These are phyloP conservation scores for Agonopterix arenella DNA, from an alignment of 2,888 invertebrate species.

Conservation along the genomic window DNA sequence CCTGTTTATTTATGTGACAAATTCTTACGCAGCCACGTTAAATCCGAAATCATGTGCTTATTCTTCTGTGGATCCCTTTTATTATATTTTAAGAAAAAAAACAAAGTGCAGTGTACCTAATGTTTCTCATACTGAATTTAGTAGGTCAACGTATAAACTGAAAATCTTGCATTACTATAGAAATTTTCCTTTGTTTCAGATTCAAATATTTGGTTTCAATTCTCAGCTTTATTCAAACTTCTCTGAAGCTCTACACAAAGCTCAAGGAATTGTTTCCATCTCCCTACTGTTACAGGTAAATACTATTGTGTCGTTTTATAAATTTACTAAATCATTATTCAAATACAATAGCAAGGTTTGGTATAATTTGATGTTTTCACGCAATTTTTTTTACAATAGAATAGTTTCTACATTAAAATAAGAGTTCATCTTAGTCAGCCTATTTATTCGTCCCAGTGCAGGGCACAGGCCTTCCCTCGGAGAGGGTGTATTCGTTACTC, in stretches of 20 bases:
- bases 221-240: constrained; percentile 97
- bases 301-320: neutral
- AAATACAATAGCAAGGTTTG: too few species aligned
- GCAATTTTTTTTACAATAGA: too few species aligned
- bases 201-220: constrained; percentile 99
- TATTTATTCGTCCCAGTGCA: too few species aligned
- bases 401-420: too few species aligned
- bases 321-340: neutral
- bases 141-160: neutral
- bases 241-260: constrained; percentile 94
- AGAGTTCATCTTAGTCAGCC: too few species aligned
- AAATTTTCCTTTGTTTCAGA: constrained; percentile 80
- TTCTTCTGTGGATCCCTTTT: constrained; percentile 33
- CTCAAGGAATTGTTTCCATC: constrained; percentile 96
- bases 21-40: constrained; percentile 63
- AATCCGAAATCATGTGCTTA: constrained; percentile 56
- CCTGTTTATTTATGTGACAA: constrained; percentile 74
- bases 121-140: too few species aligned
- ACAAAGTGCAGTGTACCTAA: too few species aligned
- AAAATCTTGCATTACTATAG: neutral
- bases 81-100: neutral
- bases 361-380: too few species aligned
- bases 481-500: too few species aligned
- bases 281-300: constrained; percentile 95
- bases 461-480: too few species aligned